These are phyloP conservation scores for Heliconius charithonia DNA, from an alignment of 2,888 invertebrate species.

Conservation along the genomic window DNA sequence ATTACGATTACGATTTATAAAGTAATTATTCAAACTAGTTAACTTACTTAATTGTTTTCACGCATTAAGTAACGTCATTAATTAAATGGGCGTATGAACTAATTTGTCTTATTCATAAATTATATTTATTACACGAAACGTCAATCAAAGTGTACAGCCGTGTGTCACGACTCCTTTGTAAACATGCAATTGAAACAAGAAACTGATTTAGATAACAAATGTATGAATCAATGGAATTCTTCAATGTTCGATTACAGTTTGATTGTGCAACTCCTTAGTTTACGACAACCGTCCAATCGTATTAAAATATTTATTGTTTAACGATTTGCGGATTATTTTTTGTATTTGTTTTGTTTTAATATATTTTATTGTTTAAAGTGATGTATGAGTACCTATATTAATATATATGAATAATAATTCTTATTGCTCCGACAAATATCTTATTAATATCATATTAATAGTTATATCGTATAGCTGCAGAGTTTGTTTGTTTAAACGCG, in stretches of 20 bases:
- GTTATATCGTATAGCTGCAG: too few species aligned
- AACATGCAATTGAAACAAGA: slow-evolving; percentile 44
- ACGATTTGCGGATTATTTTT: background rate
- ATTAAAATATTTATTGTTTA: background rate
- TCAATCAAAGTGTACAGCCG: slow-evolving; percentile 35
- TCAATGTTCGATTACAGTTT: slow-evolving; percentile 6
- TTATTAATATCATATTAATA: too few species aligned
- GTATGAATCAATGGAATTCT: slow-evolving; percentile 42
- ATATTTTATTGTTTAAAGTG: background rate
- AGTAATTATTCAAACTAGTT: background rate
- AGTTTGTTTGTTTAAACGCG: too few species aligned
- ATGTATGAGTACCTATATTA: background rate
- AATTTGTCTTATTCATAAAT: slow-evolving; percentile 32
- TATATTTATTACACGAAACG: slow-evolving; percentile 32
- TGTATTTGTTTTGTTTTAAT: background rate
- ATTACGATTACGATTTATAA: background rate
- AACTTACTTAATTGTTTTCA: slow-evolving; percentile 18
- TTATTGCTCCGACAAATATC: background rate
- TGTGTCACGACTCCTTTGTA: slow-evolving; percentile 43
- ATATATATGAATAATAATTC: background rate
- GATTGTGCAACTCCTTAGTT: background rate
- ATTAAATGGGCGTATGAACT: slow-evolving; percentile 29
- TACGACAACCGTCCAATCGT: background rate
- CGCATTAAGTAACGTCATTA: slow-evolving; percentile 10
- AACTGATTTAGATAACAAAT: slow-evolving; percentile 44